These are phyloP conservation scores for Salvator merianae DNA, from an alignment of 2,113 vertebrate species.

Conservation along the genomic window DNA sequence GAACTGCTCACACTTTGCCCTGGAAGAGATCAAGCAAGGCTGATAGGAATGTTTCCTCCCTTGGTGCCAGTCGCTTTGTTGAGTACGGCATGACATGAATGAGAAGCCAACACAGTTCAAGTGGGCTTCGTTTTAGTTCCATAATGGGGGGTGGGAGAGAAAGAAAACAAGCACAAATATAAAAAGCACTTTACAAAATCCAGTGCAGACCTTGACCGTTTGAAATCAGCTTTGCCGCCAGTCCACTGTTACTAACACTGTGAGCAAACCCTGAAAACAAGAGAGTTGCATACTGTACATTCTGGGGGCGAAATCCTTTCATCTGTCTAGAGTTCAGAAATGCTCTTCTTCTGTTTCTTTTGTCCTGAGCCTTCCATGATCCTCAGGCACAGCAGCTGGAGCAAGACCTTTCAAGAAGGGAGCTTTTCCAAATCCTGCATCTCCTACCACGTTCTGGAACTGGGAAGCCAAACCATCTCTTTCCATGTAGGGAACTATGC, in stretches of 20 bases:
- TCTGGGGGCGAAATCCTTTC: no score
- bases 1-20: constrained; percentile 47
- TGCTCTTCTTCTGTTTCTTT: no score
- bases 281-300: no score
- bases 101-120: constrained; percentile 37
- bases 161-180: background rate
- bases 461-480: no score
- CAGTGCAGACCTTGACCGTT: background rate
- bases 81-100: constrained; percentile 30
- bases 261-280: background rate
- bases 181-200: background rate
- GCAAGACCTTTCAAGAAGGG: no score
- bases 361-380: no score
- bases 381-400: no score
- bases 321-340: no score
- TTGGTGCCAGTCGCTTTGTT: constrained; percentile 39
- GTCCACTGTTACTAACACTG: background rate
- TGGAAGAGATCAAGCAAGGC: constrained; percentile 58
- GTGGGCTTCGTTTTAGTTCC: background rate
- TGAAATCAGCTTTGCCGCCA: background rate
- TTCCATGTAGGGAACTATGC: no score
- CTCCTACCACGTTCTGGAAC: no score
- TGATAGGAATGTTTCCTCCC: constrained; percentile 63
- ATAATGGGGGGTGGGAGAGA: background rate
- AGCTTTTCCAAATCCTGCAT: no score